Evolutionary conservation across 2,113 vertebrate species (phyloP).

Genomic region (Leptodactylus fuscus): DNA sequence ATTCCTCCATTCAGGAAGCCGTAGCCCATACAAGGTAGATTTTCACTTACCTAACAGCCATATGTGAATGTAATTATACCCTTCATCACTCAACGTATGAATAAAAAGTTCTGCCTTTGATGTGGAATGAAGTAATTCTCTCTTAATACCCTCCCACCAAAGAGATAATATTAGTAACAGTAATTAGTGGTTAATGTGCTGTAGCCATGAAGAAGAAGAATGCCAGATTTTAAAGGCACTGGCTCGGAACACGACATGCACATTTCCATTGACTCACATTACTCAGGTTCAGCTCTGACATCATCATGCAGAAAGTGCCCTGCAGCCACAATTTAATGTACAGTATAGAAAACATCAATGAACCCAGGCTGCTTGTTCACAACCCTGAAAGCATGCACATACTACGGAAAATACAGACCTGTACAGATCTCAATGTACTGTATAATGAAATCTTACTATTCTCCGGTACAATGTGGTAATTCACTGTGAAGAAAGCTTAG

Average conservation of each 20-base stretch:
- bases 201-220: slow-evolving; percentile 57
- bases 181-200: slow-evolving; percentile 64
- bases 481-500: neutral
- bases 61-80: slow-evolving; percentile 69
- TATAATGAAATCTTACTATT: neutral
- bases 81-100: slow-evolving; percentile 68
- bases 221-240: slow-evolving; percentile 61
- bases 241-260: slow-evolving; percentile 57
- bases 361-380: neutral
- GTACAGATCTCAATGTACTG: neutral
- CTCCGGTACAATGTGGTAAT: neutral
- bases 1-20: slow-evolving; percentile 63
- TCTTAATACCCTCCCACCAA: slow-evolving; percentile 64
- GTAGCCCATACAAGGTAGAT: slow-evolving; percentile 65
- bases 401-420: neutral
- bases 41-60: slow-evolving; percentile 68
- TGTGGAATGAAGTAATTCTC: slow-evolving; percentile 69
- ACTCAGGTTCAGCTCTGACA: slow-evolving; percentile 50
- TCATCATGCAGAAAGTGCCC: slow-evolving; percentile 21
- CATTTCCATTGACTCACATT: slow-evolving; percentile 61
- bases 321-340: slow-evolving; percentile 10
- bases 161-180: slow-evolving; percentile 66
- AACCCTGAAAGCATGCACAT: neutral
- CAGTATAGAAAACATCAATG: slow-evolving; percentile 25
- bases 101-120: slow-evolving; percentile 70